A percentile compares a stretch with the other conserved stretches of the same genome.
Evolutionary conservation across 2,888 invertebrate genomes (phyloP).

Genomic region (Rugalucina vietnamica): DNA sequence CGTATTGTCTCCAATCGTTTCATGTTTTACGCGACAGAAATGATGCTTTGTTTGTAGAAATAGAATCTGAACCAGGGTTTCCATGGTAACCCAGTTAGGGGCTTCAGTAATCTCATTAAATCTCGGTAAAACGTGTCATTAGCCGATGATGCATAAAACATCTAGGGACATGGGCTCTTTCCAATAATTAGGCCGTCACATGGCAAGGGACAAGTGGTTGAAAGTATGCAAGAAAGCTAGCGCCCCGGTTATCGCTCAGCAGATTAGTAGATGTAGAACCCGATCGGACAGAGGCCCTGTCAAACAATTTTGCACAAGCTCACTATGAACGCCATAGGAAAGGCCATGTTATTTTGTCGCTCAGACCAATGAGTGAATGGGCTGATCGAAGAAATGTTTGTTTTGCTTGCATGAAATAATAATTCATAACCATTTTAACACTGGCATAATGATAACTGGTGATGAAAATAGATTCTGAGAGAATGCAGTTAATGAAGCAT

Average conservation of each 20-base stretch:
- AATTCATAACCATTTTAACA: neutral
- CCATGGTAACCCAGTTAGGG: neutral
- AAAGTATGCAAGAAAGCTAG: too few species aligned
- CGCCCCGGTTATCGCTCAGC: too few species aligned
- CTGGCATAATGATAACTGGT: neutral
- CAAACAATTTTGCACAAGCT: too few species aligned
- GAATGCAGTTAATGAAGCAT: neutral
- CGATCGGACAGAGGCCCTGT: too few species aligned
- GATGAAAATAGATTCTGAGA: neutral
- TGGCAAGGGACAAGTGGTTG: too few species aligned
- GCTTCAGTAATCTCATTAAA: neutral
- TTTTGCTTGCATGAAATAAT: too few species aligned
- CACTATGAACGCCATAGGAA: too few species aligned
- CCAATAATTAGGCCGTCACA: too few species aligned
- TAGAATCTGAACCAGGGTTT: neutral
- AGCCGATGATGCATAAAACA: neutral
- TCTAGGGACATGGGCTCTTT: neutral
- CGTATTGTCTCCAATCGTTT: neutral
- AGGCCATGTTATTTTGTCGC: too few species aligned
- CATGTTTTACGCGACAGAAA: neutral
- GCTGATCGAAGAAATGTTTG: too few species aligned
- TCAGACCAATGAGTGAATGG: too few species aligned
- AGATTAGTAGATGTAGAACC: too few species aligned
- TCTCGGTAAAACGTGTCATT: neutral
- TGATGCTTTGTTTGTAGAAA: neutral